A percentile compares a stretch with the other conserved stretches of the same genome.
Evolutionary conservation across 2,888 invertebrate genomes (phyloP).

Genomic region (Eudemis profundana): DNA sequence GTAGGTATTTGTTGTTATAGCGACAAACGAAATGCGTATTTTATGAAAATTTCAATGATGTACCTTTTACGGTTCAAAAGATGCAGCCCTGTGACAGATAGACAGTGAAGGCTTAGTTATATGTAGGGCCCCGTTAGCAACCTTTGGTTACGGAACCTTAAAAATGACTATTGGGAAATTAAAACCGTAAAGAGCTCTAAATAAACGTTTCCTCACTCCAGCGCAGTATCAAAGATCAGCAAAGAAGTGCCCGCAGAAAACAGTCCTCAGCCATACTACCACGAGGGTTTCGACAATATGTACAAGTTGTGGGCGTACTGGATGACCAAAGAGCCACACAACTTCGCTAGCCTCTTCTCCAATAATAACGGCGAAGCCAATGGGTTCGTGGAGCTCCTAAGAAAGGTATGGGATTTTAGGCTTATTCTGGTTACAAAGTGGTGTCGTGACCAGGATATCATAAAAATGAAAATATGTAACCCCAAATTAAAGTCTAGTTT

Average conservation of each 20-base stretch:
- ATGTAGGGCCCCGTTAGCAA: too few species aligned
- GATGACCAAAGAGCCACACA: conserved; percentile 89
- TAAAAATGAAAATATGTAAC: too few species aligned
- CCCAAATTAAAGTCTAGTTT: too few species aligned
- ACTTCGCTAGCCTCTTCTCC: conserved; percentile 86
- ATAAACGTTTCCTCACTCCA: conserved; percentile 47
- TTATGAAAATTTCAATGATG: too few species aligned
- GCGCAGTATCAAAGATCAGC: conserved; percentile 65
- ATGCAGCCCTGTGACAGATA: too few species aligned
- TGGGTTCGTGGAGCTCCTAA: conserved; percentile 83
- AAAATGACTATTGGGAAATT: too few species aligned
- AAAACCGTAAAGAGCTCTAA: too few species aligned
- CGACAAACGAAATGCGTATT: too few species aligned
- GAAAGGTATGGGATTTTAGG: conserved; percentile 69
- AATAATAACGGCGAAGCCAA: conserved; percentile 84
- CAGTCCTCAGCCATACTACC: conserved; percentile 65
- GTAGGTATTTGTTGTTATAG: too few species aligned
- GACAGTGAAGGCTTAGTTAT: too few species aligned
- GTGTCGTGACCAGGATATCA: conserved; percentile 14
- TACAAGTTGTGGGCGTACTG: conserved; percentile 90
- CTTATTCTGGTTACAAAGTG: background rate
- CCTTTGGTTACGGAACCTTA: too few species aligned
- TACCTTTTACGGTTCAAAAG: too few species aligned
- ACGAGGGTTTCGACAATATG: conserved; percentile 83
- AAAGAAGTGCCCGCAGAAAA: conserved; percentile 54